These are phyloP conservation scores for Actinopyga echinites DNA, from an alignment of 53 echinoderm and acorn worm genomes.

Conservation along the genomic window DNA sequence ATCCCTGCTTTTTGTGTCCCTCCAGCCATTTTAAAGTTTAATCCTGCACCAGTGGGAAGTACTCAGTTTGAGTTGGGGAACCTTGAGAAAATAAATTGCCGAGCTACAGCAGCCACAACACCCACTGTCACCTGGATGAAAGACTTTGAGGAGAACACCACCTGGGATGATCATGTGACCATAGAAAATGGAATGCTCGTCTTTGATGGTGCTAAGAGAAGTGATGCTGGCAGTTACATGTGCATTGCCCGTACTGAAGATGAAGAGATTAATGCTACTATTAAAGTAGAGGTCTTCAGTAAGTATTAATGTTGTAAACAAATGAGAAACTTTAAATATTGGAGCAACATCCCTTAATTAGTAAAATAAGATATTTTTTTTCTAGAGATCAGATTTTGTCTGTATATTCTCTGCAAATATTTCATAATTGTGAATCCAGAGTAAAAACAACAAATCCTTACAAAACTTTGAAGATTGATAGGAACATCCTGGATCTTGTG, in stretches of 20 bases:
- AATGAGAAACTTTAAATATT: too few species aligned
- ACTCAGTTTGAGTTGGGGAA: constrained; percentile 61
- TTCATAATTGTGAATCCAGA: too few species aligned
- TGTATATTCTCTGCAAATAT: too few species aligned
- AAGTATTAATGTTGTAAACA: constrained; percentile 19
- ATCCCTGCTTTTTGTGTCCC: not conserved
- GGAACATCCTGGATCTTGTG: too few species aligned
- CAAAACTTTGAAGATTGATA: too few species aligned
- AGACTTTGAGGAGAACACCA: not conserved
- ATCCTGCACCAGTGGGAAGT: constrained; percentile 58
- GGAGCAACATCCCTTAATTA: too few species aligned
- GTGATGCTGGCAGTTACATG: constrained; percentile 77
- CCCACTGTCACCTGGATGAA: constrained; percentile 76
- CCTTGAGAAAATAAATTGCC: constrained; percentile 67
- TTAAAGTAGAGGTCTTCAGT: constrained; percentile 79
- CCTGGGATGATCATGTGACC: constrained; percentile 66
- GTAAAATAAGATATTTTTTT: too few species aligned
- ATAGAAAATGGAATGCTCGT: constrained; percentile 58
- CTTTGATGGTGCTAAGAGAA: constrained; percentile 69
- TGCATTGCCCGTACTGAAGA: constrained; percentile 69
- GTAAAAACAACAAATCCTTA: too few species aligned
- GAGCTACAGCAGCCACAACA: constrained; percentile 59
- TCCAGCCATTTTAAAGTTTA: constrained; percentile 83
- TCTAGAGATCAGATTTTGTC: too few species aligned
- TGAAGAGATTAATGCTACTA: constrained; percentile 70